Conservation (phyloP, 1,140 invertebrate species). For the Streblospio benedicti region DNA sequence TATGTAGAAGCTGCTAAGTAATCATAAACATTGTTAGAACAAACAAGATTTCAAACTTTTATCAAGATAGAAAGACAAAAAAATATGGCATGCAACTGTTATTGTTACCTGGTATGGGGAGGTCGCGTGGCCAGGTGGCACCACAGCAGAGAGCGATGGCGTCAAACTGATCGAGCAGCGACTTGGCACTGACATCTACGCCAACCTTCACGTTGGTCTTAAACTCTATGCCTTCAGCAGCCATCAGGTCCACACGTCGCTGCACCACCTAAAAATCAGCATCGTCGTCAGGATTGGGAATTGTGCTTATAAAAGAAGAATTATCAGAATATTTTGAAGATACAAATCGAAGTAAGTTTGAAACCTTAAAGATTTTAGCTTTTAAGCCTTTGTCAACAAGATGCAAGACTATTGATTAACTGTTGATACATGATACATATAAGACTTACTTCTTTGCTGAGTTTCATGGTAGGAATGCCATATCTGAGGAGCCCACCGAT, state of each 20-base stretch:
- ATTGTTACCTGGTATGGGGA: constrained; percentile 48
- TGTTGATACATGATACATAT: too few species aligned
- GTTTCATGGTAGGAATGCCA: constrained; percentile 96
- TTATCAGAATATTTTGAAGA: constrained; percentile 3
- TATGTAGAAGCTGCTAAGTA: too few species aligned
- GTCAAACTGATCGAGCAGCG: constrained; percentile 67
- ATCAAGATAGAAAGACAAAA: too few species aligned
- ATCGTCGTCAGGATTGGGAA: background rate
- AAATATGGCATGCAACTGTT: too few species aligned
- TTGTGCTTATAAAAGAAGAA: background rate
- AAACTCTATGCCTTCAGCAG: constrained; percentile 84
- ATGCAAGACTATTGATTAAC: too few species aligned
- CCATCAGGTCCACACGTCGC: constrained; percentile 75
- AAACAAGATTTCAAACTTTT: too few species aligned
- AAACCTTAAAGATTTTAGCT: background rate
- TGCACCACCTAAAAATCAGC: constrained; percentile 57
- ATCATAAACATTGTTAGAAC: too few species aligned
- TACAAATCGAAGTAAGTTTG: background rate
- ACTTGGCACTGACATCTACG: constrained; percentile 72
- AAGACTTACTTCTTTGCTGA: constrained; percentile 83
- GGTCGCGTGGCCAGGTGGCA: constrained; percentile 91
- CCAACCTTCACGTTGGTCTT: constrained; percentile 84
- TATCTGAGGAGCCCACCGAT: constrained; percentile 91
- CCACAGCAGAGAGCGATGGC: constrained; percentile 84
- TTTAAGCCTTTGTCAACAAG: background rate